Conservation (phyloP, 2,113 vertebrate species). For the Sardina pilchardus region DNA sequence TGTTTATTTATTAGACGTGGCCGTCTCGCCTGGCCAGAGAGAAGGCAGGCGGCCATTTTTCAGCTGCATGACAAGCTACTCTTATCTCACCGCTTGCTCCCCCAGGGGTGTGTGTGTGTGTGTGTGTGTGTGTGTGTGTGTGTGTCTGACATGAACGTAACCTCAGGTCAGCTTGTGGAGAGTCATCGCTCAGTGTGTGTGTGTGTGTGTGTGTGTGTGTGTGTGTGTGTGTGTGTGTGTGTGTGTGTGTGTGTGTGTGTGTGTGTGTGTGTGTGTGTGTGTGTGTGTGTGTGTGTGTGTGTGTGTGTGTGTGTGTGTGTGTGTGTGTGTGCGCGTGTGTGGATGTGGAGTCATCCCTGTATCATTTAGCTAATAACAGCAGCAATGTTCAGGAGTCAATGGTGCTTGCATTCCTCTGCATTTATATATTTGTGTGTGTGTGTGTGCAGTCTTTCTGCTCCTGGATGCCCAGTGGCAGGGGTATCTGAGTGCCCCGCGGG, state of each 20-base stretch:
- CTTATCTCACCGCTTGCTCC: neutral
- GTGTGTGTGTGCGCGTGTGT: neutral
- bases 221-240: too few species aligned
- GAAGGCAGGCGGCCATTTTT: neutral
- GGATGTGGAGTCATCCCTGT: constrained; percentile 56
- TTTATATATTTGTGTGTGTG: neutral
- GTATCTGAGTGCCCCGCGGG: too few species aligned
- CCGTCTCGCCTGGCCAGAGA: neutral
- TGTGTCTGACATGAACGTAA: neutral
- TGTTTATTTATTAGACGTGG: constrained; percentile 1
- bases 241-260: too few species aligned
- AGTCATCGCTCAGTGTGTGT: too few species aligned
- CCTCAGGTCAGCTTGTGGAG: neutral
- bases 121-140: neutral
- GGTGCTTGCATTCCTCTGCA: neutral
- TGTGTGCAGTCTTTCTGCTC: neutral
- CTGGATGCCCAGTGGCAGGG: too few species aligned
- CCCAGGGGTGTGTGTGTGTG: neutral
- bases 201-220: too few species aligned
- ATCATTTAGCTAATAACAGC: constrained; percentile 75
- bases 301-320: neutral
- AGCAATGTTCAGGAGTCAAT: constrained; percentile 50
- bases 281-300: too few species aligned
- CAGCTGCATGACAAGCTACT: neutral
- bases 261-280: too few species aligned